These are phyloP conservation scores for Oscheius sp. DNA, from an alignment of 2,888 invertebrate genomes.

Conservation along the genomic window DNA sequence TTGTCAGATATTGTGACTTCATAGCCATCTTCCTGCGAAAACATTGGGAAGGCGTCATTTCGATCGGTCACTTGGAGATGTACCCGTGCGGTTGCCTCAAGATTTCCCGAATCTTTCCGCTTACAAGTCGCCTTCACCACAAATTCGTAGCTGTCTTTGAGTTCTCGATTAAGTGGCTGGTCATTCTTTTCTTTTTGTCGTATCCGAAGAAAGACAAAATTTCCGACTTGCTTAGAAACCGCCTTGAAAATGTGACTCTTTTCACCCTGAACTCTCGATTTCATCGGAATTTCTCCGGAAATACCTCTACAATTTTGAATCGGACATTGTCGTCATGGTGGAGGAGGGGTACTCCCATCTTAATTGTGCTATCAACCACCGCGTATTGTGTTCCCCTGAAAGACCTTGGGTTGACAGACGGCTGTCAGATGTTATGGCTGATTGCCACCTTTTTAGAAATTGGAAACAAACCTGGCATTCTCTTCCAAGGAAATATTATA, in stretches of 20 bases:
- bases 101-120: slow-evolving; percentile 74
- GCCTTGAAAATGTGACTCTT: slow-evolving; percentile 60
- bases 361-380: slow-evolving; percentile 78
- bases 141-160: slow-evolving; percentile 78
- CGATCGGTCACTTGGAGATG: slow-evolving; percentile 73
- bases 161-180: slow-evolving; percentile 91
- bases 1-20: slow-evolving; percentile 74
- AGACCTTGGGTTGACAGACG: slow-evolving; percentile 6
- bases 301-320: slow-evolving; percentile 82
- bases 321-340: slow-evolving; percentile 77
- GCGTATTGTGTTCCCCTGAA: slow-evolving; percentile 51
- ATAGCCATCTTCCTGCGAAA: slow-evolving; percentile 86
- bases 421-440: slow-evolving; percentile 20
- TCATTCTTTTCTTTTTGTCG: slow-evolving; percentile 88
- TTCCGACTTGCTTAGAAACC: slow-evolving; percentile 80
- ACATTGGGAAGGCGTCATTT: slow-evolving; percentile 88
- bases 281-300: background rate
- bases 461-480: slow-evolving; percentile 81
- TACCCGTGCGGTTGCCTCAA: slow-evolving; percentile 68
- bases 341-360: slow-evolving; percentile 83
- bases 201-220: slow-evolving; percentile 91
- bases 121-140: slow-evolving; percentile 80
- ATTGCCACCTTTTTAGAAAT: background rate
- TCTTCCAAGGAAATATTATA: slow-evolving; percentile 93
- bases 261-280: slow-evolving; percentile 53